phyloP scores from a whole-genome alignment of 2,888 invertebrate species.

The Ormyrus pomaceus region DNA sequence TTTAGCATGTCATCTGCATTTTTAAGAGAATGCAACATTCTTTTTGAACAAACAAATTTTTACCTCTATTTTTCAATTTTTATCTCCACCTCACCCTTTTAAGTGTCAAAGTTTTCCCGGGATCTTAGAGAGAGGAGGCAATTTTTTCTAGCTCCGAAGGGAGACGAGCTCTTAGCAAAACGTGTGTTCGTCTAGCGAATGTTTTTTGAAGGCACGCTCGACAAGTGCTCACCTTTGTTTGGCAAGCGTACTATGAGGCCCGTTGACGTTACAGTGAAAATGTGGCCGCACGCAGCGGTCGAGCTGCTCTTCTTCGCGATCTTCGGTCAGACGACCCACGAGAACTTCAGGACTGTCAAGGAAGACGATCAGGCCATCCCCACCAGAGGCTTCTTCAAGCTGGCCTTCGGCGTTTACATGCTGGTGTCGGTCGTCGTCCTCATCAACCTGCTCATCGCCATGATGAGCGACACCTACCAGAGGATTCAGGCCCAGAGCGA shows the following conservation, averaged over 20 bases:
- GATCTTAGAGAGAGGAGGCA: neutral
- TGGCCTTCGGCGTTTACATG: conserved; percentile 96
- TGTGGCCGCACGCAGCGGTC: conserved; percentile 94
- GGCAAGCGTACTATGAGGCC: conserved; percentile 61
- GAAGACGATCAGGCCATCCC: conserved; percentile 84
- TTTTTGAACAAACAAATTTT: neutral
- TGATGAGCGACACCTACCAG: conserved; percentile 99
- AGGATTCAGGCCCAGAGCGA: conserved; percentile 99
- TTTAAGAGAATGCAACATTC: neutral
- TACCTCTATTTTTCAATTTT: neutral
- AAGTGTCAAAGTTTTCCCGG: neutral
- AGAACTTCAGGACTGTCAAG: conserved; percentile 84
- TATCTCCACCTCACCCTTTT: neutral
- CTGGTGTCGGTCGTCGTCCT: conserved; percentile 99
- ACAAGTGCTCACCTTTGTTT: conserved; percentile 35
- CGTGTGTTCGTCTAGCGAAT: neutral
- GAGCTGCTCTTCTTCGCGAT: conserved; percentile 99
- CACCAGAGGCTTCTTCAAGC: conserved; percentile 92
- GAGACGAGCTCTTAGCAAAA: neutral
- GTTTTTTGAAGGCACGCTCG: conserved; percentile 10
- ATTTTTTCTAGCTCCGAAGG: conserved; percentile 11
- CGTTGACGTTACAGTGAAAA: conserved; percentile 83
- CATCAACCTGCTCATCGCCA: conserved; percentile 99
- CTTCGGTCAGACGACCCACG: conserved; percentile 94
- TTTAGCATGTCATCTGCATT: conserved; percentile 29